Conservation (phyloP, 2,888 invertebrate species). For the Loripinus fragilis region DNA sequence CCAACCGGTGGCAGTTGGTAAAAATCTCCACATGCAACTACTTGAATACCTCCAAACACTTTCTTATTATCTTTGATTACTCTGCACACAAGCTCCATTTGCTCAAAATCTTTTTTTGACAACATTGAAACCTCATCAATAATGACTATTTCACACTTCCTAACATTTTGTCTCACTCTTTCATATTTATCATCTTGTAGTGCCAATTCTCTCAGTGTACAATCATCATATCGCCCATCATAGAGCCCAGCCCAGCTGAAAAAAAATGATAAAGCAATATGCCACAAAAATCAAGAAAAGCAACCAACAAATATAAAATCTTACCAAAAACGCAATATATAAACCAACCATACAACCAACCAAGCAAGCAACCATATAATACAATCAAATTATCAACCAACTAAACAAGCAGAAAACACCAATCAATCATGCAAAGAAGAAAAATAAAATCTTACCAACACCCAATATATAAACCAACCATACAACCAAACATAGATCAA, state of each 20-base stretch:
- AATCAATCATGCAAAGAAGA: too few species aligned
- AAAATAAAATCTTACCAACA: too few species aligned
- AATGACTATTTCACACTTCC: not conserved
- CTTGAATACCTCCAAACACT: slow-evolving; percentile 3
- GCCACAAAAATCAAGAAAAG: too few species aligned
- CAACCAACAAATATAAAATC: too few species aligned
- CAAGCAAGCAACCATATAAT: too few species aligned
- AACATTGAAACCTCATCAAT: slow-evolving; percentile 1
- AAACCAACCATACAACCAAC: too few species aligned
- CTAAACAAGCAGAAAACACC: too few species aligned
- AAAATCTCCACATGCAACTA: not conserved
- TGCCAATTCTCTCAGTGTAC: not conserved
- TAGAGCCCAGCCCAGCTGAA: not conserved
- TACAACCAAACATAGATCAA: too few species aligned
- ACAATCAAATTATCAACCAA: too few species aligned
- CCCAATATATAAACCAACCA: too few species aligned
- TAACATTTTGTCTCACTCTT: not conserved
- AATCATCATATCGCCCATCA: not conserved
- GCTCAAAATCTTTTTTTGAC: slow-evolving; percentile 6
- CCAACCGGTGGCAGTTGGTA: not conserved
- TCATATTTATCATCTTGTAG: not conserved
- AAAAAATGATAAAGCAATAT: too few species aligned
- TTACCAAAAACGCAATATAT: too few species aligned
- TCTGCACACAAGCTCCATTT: not conserved
- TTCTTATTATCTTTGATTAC: not conserved